Evolutionary conservation across 1,140 invertebrate genomes (phyloP), one percentile per base, ranked within the genome.

Genomic region (Sinella curviseta): DNA sequence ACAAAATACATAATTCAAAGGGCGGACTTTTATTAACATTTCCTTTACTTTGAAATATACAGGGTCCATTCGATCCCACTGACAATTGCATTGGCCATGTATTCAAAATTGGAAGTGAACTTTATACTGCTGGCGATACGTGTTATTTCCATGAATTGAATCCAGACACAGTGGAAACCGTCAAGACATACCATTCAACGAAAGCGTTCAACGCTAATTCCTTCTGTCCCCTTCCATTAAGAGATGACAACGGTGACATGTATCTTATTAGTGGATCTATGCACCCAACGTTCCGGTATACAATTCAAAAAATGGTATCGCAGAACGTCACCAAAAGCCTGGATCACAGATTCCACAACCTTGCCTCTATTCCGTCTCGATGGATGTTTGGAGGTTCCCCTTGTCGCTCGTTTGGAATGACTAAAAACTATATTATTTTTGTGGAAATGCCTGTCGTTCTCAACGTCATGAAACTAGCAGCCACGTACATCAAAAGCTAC

Each of bases 341-440:
- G 75, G 48, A 57, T 70, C 14, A 26, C 76, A 76, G 16, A 77
- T 82, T 79, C 73, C 78, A 20, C 54, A 74, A 75, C 36, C 35
- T 76, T 35, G 57, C 60, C 33, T 70, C 65, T 12, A 36, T 67
- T 31, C 54, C 77, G 2, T 26, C n/a, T 1, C 28, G 54, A 34
- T 78, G 34, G 34, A 78, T 65, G 33, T 36, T 78, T 34, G 34
- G 36, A n/a, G 55, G 30, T 55, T 60, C 74, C 39, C 81, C 67
- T 31, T 77, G 80, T 79, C 90, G 91, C 84, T 89, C 88, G 78
- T 91, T 91, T 84, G 89, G 87, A 14, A 86, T 91, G 80, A 87
- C 88, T 0, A 86, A 89, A 77, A 89, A 90, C 82, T 90, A 89
- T 82, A 84, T 90, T 24, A 84, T 90, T 34, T 86, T 89, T 55